Evolutionary conservation across 2,888 invertebrate genomes (phyloP).

Genomic region (Cheilosia urbana): DNA sequence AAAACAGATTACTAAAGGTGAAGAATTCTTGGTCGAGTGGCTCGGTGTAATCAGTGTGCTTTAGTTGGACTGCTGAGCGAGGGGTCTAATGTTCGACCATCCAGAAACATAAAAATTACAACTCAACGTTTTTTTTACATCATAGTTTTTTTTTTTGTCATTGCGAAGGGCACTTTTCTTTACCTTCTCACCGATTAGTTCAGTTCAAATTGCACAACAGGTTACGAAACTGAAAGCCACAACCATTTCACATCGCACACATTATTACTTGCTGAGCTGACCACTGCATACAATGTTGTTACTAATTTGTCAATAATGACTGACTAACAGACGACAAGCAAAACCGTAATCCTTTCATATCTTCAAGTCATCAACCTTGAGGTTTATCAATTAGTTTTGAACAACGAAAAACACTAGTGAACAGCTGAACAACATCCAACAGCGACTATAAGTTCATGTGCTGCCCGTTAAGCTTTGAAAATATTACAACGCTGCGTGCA

Average conservation of each 20-base stretch:
- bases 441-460: not conserved
- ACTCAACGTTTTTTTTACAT: no score
- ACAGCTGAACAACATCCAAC: not conserved
- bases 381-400: constrained; percentile 5
- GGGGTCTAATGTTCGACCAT: no score
- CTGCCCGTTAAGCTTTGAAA: not conserved
- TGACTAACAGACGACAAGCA: not conserved
- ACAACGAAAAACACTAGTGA: not conserved
- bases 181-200: not conserved
- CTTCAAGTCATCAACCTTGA: constrained; percentile 5
- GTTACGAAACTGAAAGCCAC: constrained; percentile 1
- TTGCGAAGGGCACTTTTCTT: no score
- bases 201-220: not conserved
- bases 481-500: not conserved
- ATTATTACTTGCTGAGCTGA: not conserved
- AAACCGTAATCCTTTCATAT: constrained; percentile 1
- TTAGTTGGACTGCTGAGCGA: no score
- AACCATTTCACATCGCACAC: not conserved
- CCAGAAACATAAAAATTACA: no score
- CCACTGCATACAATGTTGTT: not conserved
- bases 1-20: no score
- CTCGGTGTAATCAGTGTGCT: no score
- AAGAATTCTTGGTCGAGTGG: no score
- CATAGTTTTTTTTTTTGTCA: no score
- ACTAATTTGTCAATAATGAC: constrained; percentile 4